Conservation (phyloP, 2,888 invertebrate genomes). For the Sphecodes monilicornis region DNA sequence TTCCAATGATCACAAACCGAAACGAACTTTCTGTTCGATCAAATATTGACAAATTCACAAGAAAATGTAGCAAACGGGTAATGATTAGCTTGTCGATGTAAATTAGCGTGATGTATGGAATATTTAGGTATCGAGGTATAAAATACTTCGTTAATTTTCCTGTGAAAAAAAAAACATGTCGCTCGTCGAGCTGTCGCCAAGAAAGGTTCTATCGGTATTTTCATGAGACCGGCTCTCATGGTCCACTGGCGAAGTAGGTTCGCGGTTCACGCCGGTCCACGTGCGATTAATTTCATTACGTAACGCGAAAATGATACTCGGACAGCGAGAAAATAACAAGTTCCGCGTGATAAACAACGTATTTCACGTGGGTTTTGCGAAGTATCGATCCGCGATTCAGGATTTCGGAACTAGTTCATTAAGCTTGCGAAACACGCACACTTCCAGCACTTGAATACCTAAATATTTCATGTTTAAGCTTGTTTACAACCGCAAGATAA, state of each 20-base stretch:
- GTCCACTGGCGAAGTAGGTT: conserved; percentile 66
- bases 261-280: conserved; percentile 22
- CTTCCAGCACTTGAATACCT: background rate
- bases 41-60: background rate
- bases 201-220: conserved; percentile 32
- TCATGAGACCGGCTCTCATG: conserved; percentile 47
- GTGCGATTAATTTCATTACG: conserved; percentile 66
- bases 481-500: background rate
- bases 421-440: background rate
- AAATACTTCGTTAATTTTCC: background rate
- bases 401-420: conserved; percentile 18
- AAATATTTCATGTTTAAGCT: background rate
- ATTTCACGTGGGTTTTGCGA: background rate
- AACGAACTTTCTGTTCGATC: background rate
- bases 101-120: background rate
- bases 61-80: background rate
- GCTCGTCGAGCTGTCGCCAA: background rate
- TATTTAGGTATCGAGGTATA: background rate
- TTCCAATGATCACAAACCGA: background rate
- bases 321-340: conserved; percentile 8
- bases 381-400: background rate
- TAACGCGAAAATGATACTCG: conserved; percentile 53
- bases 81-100: background rate
- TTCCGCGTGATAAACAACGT: conserved; percentile 10
- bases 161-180: background rate